phyloP scores from a whole-genome alignment of 1,140 invertebrate genomes.

The Caerostris darwini region DNA sequence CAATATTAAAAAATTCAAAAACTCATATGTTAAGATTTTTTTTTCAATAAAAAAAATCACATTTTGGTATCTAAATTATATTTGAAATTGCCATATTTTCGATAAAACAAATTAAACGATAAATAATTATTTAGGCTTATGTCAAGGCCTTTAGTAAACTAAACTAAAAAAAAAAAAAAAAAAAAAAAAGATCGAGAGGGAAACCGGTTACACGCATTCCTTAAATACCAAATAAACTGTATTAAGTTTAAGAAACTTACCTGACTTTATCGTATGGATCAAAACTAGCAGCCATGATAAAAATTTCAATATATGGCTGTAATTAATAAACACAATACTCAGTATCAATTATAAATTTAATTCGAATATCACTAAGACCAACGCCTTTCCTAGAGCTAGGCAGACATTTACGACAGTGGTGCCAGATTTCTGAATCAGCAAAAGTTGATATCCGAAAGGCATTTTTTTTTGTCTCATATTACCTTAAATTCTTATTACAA shows the following conservation, averaged over 20 bases:
- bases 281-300: slow-evolving; percentile 75
- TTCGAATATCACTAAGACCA: slow-evolving; percentile 62
- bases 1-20: too few relatives aligned
- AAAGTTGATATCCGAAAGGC: background rate
- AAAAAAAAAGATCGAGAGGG: background rate
- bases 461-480: too few relatives aligned
- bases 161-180: background rate
- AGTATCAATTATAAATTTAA: slow-evolving; percentile 1
- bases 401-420: slow-evolving; percentile 50
- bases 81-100: too few relatives aligned
- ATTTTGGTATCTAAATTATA: too few relatives aligned
- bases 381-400: slow-evolving; percentile 68
- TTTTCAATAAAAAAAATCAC: too few relatives aligned
- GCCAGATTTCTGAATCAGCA: slow-evolving; percentile 24
- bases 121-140: slow-evolving; percentile 74
- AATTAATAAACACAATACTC: background rate
- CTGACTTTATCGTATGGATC: slow-evolving; percentile 77
- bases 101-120: background rate
- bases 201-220: slow-evolving; percentile 71
- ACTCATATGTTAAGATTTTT: too few relatives aligned
- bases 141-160: slow-evolving; percentile 59
- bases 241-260: slow-evolving; percentile 28
- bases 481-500: too few relatives aligned
- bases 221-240: slow-evolving; percentile 27
- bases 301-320: background rate